Evolutionary conservation across 2,888 invertebrate species (phyloP).

Genomic region (Sinelater perroti): DNA sequence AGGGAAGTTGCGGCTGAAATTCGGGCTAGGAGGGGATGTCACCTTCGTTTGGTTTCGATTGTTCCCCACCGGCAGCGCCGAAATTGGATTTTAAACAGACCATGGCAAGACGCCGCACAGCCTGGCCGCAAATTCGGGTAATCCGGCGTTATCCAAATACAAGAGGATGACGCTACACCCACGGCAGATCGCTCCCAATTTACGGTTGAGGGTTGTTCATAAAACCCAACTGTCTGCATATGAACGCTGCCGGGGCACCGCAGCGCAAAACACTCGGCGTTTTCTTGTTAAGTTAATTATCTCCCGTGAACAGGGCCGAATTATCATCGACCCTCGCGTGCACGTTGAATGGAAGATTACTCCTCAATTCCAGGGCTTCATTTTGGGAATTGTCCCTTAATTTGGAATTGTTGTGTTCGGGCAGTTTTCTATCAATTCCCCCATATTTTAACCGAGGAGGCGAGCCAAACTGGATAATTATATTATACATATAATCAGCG

Average conservation of each 20-base stretch:
- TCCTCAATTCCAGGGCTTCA: too few relatives aligned
- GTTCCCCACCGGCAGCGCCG: constrained; percentile 51
- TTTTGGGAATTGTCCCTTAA: too few relatives aligned
- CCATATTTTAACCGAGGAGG: too few relatives aligned
- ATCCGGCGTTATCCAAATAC: constrained; percentile 26
- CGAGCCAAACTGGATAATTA: too few relatives aligned
- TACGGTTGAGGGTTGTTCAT: constrained; percentile 14
- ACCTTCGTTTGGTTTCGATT: constrained; percentile 59
- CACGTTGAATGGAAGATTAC: too few relatives aligned
- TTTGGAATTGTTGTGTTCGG: too few relatives aligned
- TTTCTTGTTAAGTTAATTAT: background rate
- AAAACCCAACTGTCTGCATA: background rate
- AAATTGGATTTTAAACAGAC: constrained; percentile 58
- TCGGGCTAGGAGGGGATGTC: constrained; percentile 50
- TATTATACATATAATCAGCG: too few relatives aligned
- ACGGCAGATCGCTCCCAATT: constrained; percentile 14
- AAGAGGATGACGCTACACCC: constrained; percentile 17
- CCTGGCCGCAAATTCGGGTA: constrained; percentile 42
- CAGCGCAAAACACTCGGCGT: background rate
- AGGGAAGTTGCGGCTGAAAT: constrained; percentile 45
- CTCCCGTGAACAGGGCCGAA: background rate
- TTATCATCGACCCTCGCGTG: too few relatives aligned
- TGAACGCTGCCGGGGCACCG: background rate
- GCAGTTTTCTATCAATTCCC: too few relatives aligned
- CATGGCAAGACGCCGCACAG: constrained; percentile 44